Conservation (phyloP, 1,140 invertebrate genomes). For the Drosophila nebulosa region DNA sequence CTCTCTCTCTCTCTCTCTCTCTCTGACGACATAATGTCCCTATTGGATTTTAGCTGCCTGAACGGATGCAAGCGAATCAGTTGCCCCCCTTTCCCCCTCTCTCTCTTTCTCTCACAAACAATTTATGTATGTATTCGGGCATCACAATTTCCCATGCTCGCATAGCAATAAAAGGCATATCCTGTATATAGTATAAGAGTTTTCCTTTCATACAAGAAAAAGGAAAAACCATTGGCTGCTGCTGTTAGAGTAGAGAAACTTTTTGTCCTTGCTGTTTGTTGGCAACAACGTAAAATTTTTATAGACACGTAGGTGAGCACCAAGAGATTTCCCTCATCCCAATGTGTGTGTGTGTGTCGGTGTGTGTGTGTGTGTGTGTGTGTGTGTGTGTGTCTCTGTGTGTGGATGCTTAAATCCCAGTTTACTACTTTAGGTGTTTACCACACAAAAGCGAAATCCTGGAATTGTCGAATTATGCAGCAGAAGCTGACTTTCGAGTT, state of each 20-base stretch:
- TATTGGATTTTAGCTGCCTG: conserved; percentile 53
- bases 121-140: conserved; percentile 75
- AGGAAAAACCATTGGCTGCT: conserved; percentile 21
- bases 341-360: conserved; percentile 11
- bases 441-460: conserved; percentile 62
- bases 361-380: conserved; percentile 14
- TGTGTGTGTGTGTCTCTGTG: conserved; percentile 24
- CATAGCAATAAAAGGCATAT: conserved; percentile 74
- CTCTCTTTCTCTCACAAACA: conserved; percentile 20
- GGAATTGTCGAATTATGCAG: conserved; percentile 77
- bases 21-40: conserved; percentile 60
- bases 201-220: conserved; percentile 18
- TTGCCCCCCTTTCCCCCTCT: too few species aligned
- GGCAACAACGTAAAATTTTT: conserved; percentile 71
- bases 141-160: conserved; percentile 66
- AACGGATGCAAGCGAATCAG: neutral
- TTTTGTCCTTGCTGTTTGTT: conserved; percentile 63
- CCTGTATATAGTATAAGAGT: conserved; percentile 49
- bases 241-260: conserved; percentile 55
- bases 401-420: conserved; percentile 73
- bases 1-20: neutral
- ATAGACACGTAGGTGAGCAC: conserved; percentile 69
- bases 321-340: neutral
- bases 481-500: conserved; percentile 22
- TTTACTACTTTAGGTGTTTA: conserved; percentile 79